Evolutionary conservation across 2,797 vertebrate species (phyloP).

Genomic region (Halcyon badia): DNA sequence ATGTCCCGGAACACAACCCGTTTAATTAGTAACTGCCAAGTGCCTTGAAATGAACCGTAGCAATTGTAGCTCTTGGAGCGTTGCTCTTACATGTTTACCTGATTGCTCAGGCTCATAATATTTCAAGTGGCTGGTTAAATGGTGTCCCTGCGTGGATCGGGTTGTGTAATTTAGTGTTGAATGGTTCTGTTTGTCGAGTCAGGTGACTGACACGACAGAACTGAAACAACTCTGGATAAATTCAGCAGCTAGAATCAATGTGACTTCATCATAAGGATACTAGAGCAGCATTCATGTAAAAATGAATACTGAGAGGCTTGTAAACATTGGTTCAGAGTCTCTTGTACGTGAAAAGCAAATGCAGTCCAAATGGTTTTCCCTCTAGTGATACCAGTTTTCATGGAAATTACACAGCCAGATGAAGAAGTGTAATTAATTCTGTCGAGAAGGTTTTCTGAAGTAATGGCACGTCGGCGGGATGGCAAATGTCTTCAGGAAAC

Average conservation of each 20-base stretch:
- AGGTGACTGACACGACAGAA: not conserved
- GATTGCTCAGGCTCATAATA: not conserved
- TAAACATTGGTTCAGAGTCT: not conserved
- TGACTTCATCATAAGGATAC: not conserved
- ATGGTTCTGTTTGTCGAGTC: not conserved
- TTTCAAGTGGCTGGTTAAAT: not conserved
- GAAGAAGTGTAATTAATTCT: not conserved
- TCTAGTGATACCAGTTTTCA: not conserved
- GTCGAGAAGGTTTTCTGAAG: slow-evolving; percentile 6
- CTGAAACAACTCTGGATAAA: not conserved
- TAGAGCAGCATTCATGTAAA: not conserved
- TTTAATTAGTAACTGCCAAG: not conserved
- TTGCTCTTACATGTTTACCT: not conserved
- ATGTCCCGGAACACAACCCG: not conserved
- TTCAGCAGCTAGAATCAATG: not conserved
- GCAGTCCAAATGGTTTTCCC: not conserved
- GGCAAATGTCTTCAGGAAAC: slow-evolving; percentile 17
- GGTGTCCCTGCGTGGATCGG: not conserved
- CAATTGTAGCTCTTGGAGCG: not conserved
- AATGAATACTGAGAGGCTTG: not conserved
- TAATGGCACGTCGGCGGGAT: slow-evolving; percentile 2
- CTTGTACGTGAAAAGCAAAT: not conserved
- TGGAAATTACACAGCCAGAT: not conserved
- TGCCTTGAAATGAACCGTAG: not conserved
- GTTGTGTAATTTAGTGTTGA: not conserved